Percentiles rank a stretch among this genome's conserved stretches.
Evolutionary conservation across 2,113 vertebrate genomes (phyloP).

Genomic region (Sitta europaea): DNA sequence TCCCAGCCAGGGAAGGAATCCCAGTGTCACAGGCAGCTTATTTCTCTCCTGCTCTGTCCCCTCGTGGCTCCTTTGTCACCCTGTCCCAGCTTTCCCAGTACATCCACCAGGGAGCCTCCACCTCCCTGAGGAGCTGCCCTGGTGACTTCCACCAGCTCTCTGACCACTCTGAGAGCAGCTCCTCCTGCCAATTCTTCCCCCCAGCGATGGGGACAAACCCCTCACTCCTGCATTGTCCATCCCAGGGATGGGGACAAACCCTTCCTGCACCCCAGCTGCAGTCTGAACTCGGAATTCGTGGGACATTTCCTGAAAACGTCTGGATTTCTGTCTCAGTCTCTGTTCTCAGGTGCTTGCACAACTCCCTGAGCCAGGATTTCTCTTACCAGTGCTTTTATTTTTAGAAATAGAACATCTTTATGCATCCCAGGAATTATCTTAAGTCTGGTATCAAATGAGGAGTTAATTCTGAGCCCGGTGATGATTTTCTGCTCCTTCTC

Average conservation of each 20-base stretch:
- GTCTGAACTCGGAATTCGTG: not conserved
- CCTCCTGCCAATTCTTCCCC: not conserved
- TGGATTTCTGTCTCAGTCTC: not conserved
- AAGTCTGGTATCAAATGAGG: not conserved
- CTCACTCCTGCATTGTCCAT: rapidly evolving
- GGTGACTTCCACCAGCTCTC: not conserved
- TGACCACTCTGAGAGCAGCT: not conserved
- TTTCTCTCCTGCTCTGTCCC: not conserved
- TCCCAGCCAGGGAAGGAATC: not conserved
- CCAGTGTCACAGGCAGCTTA: rapidly evolving
- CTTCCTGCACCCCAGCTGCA: not conserved
- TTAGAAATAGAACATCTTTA: not conserved
- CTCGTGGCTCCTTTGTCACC: not conserved
- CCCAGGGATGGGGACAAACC: not conserved
- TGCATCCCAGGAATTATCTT: not conserved
- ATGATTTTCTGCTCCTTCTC: not conserved
- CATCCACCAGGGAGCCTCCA: rapidly evolving
- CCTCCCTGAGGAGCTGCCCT: not conserved
- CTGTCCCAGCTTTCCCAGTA: not conserved
- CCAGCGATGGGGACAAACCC: too few species aligned
- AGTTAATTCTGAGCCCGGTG: not conserved
- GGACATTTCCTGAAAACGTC: not conserved
- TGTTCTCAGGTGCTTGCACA: not conserved
- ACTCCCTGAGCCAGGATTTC: not conserved
- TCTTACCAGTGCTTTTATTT: not conserved